These are phyloP conservation scores for Grus americana DNA, from an alignment of 2,113 vertebrate species.

Conservation along the genomic window DNA sequence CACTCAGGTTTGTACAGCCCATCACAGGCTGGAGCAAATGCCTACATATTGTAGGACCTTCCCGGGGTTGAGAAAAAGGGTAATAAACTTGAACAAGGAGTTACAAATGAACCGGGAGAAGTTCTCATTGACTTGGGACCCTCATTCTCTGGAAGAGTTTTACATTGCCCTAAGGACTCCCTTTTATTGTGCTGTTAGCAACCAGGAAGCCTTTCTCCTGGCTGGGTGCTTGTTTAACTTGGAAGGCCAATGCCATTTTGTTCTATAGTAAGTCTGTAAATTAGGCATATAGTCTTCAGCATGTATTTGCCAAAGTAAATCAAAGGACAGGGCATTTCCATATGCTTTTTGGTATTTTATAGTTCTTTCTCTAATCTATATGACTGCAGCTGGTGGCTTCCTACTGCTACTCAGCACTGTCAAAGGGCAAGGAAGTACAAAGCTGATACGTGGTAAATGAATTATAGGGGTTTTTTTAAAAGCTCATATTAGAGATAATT, in stretches of 20 bases:
- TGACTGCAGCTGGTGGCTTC: background rate
- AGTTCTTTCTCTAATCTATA: background rate
- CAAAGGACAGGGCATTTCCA: background rate
- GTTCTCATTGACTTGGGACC: background rate
- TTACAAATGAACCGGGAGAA: background rate
- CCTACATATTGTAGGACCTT: background rate
- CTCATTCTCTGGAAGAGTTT: background rate
- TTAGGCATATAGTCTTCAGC: background rate
- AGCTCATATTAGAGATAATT: background rate
- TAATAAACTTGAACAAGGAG: background rate
- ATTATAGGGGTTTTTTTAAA: background rate
- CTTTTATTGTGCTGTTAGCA: background rate
- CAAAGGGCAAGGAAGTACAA: background rate
- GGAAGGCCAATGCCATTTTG: background rate
- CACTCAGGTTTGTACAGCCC: background rate
- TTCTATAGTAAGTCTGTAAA: background rate
- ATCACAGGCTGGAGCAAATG: background rate
- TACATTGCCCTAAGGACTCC: background rate
- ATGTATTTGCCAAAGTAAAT: constrained; percentile 19
- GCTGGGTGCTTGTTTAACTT: constrained; percentile 3
- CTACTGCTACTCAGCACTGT: background rate
- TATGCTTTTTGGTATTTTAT: background rate
- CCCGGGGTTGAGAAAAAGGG: background rate
- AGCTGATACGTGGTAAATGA: background rate
- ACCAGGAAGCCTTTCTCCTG: background rate